A percentile compares a stretch with the other conserved stretches of the same genome.
Conservation (phyloP, 2,888 invertebrate genomes). For the Diarsia dahlii region DNA sequence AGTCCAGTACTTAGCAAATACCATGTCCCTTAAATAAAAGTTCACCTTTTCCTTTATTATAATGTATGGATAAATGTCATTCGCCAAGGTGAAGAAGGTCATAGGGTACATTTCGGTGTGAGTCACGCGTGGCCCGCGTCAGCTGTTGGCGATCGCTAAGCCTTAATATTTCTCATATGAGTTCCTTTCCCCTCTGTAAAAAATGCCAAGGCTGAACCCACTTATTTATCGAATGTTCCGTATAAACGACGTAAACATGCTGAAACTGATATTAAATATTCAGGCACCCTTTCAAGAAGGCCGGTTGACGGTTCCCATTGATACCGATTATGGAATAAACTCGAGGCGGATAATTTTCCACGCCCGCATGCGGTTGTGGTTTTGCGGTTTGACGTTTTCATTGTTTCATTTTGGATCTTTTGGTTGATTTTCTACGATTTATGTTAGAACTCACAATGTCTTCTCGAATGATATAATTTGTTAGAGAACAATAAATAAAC, state of each 20-base stretch:
- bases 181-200: conserved; percentile 74
- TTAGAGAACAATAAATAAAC: background rate
- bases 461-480: background rate
- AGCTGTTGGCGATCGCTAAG: conserved; percentile 86
- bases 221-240: conserved; percentile 68
- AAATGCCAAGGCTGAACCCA: conserved; percentile 71
- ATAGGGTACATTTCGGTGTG: conserved; percentile 75
- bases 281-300: conserved; percentile 49
- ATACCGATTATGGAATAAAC: conserved; percentile 28
- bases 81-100: conserved; percentile 77
- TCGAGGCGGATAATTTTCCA: background rate
- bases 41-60: conserved; percentile 51
- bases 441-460: background rate
- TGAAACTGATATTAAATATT: conserved; percentile 69
- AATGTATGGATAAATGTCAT: conserved; percentile 68
- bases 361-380: conserved; percentile 1
- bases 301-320: conserved; percentile 40
- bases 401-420: background rate
- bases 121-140: conserved; percentile 82
- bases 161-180: conserved; percentile 86
- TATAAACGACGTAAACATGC: conserved; percentile 65
- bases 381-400: background rate
- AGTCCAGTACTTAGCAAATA: background rate
- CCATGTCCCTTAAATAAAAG: conserved; percentile 30
- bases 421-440: background rate